Base-by-base conservation (phyloP, 2,888 invertebrate genomes). In the Asteroscopus sphinx region DNA sequence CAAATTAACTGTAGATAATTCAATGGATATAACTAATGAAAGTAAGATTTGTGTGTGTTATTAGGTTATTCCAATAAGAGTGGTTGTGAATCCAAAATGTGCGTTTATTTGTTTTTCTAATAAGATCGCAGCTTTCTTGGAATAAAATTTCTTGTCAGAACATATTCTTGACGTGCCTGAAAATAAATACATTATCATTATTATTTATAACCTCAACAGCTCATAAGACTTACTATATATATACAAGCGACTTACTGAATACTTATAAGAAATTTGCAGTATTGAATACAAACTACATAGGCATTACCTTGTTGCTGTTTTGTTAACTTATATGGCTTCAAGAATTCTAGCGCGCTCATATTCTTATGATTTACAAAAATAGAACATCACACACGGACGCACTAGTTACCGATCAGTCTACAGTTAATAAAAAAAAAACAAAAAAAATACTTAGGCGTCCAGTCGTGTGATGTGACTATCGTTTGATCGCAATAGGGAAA, bases 401-500 rank as follows among this genome's bases (percentile, higher is more conserved):
- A 12, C 15, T 33, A 12, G 44, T 52, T 46, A 54, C 30, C 17
- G 59, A 55, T 56, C 46, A 54, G 25, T 42, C 35, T 32, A 46
- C 37, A 53, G 28, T n/a, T n/a, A 40, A 46, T 35, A 40, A 15
- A 46, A 71, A 55, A 54, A 11, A 65, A 12, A 57, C 42, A 8
- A 3, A 32, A 58, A 47, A 55, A 33, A 21, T 67, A 37, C n/a
- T 54, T 54, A 26, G 49, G 49, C 36, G 55, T 57, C 42, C 53
- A 32, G 57, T 57, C 44, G 54, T 59, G 41, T 68, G 56, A 48
- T 58, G 47, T 40, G 45, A 28, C 41, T 67, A 68, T 70, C 67
- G 32, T 26, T 37, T 52, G 49, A 72, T 64, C 67, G 55, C 53
- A 70, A 76, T 63, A 58, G 68, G 59, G 59, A 72, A 74, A 62